Evolutionary conservation across 2,888 invertebrate genomes (phyloP).

Genomic region (Stenchaetothrips biformis): DNA sequence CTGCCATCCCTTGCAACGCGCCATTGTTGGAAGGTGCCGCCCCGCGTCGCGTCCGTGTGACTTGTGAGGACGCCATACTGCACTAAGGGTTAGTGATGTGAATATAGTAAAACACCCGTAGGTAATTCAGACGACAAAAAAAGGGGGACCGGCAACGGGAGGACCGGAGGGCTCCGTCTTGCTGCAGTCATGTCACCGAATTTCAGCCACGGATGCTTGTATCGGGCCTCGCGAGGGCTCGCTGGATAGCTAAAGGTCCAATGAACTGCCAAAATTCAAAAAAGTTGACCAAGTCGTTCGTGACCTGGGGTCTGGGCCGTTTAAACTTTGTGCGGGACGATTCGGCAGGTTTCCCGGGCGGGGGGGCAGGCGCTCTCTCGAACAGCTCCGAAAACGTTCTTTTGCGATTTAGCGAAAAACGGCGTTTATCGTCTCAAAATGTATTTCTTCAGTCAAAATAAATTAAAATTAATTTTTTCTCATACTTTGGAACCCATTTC

Average conservation of each 20-base stretch:
- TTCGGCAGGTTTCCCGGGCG: not conserved
- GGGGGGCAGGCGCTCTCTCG: not conserved
- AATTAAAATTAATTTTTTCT: not conserved
- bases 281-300: not conserved
- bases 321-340: not conserved
- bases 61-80: too few relatives aligned
- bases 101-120: too few relatives aligned
- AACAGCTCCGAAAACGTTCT: not conserved
- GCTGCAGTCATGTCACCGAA: not conserved
- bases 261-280: not conserved
- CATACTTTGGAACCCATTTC: not conserved
- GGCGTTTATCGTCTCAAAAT: not conserved
- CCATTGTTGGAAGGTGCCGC: too few relatives aligned
- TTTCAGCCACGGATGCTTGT: not conserved
- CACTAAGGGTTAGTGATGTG: too few relatives aligned
- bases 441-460: not conserved
- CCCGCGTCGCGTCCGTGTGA: too few relatives aligned
- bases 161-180: not conserved
- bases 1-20: too few relatives aligned
- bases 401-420: not conserved
- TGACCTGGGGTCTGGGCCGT: not conserved
- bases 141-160: not conserved
- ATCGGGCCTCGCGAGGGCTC: not conserved
- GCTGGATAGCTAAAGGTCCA: not conserved
- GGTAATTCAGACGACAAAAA: too few relatives aligned